Base-by-base conservation (phyloP, 2,797 vertebrate species). In the Helicolenus hilgendorfi region DNA sequence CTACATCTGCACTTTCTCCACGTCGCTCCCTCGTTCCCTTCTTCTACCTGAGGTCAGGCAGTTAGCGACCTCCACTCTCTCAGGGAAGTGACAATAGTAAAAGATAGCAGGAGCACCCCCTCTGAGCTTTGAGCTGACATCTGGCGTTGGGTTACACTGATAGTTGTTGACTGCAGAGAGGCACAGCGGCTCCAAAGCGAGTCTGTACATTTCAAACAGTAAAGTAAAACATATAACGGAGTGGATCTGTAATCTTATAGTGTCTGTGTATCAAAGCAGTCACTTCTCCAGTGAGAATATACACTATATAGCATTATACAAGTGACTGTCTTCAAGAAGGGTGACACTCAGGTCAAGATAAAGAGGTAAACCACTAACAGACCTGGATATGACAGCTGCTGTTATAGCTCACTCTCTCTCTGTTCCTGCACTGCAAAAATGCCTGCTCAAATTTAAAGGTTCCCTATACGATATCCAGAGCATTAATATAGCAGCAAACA, bases 1-100 rank as follows among this genome's bases (percentile, higher is more conserved):
- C 64, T 38, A n/a, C 10, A 9, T 78, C 82, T 92, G 87, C 15
- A 33, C 9, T 84, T 77, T 87, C 56, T 89, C 88, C 64, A 59
- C 10, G 38, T 83, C 36, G 5, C 24, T 73, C 33, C 18, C 4
- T 82, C 45, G 83, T 74, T 76, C 59, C 36, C 70, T 73, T 27
- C 20, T 72, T 84, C 71, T 84, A 78, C 56, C 45, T 33, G 71
- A 84, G 87, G 90, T 88, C 88, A 74, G 33, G 69, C 65, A 45
- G 77, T 82, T 58, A 33, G 75, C 3, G 82, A 88, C 86, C 86
- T 88, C 74, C 71, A 80, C 87, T n/a, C n/a, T n/a, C 86, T 84
- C 67, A 33, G 84, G 73, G 89, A 89, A 72, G 84, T 87, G 91
- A 89, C 91, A 84, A 93, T 49, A 89, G 73, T 86, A 80, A 90